Base-by-base conservation (phyloP, 1,140 invertebrate species). In the Calephelis virginiensis region DNA sequence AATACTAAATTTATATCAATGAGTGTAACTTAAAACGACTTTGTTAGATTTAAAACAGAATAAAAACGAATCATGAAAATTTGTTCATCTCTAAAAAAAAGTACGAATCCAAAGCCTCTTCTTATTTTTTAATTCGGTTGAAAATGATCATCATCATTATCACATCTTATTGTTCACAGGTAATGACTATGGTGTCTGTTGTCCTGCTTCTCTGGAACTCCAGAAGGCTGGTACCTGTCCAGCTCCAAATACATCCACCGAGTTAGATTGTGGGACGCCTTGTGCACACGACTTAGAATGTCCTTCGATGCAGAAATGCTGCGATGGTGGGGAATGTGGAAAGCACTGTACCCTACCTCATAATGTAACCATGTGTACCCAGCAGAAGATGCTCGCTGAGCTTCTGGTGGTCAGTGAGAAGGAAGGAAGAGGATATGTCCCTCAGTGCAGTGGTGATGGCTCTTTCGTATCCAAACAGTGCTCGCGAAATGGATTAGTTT, bases 151-250 rank as follows among this genome's bases (percentile, higher is more conserved):
- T n/a, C n/a, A n/a, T n/a, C n/a, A n/a, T n/a, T n/a, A n/a, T n/a
- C n/a, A n/a, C n/a, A n/a, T n/a, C n/a, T n/a, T 61, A 72, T 76
- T 17, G 5, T 11, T 11, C 8, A 64, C 86, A 90, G 94, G 94
- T 66, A 95, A 96, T 73, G 96, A 97, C 71, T 97, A 97, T 78
- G 96, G 96, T 0, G 96, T 97, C 1, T 97, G 96, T 80, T 97
- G 96, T 80, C 95, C 96, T n/a, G 94, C 95, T 8, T 95, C 93
- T 4, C 74, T 96, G 63, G 93, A 94, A 75, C 93, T 96, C 47
- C 92, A 95, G 72, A 96, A 96, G 80, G 93, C 95, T 0, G 96
- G 96, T 4, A 93, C 93, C 1, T 97, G 96, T 80, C 96, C 96
- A 0, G 77, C 76, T n/a, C 66, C 79, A 38, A 66, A 43, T 70